Base-by-base conservation (phyloP, 2,113 vertebrate species). In the Catagonus wagneri region DNA sequence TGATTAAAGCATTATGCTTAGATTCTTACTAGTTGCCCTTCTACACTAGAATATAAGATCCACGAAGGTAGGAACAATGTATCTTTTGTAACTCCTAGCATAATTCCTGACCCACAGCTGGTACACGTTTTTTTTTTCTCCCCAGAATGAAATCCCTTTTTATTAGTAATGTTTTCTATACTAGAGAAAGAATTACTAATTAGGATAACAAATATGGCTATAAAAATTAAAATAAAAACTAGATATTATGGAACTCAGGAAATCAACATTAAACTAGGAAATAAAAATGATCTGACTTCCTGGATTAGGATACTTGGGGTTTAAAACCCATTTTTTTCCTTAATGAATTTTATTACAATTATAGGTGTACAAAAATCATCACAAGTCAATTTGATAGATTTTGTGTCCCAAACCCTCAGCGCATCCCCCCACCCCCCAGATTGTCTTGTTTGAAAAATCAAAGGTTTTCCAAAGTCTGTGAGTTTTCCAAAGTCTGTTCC, bases 181-280 rank as follows among this genome's bases (percentile, higher is more conserved):
- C n/a, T 83, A 32, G 60, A 86, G n/a, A 36, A 83, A 87, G 13
- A 50, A 63, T 93, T 79, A 52, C 34, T 93, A 83, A 22, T 90
- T 54, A 93, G 56, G 34, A 69, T 72, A 54, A n/a, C 7, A 79
- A 90, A 87, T 29, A 83, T 56, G n/a, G 4, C 66, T 72, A n/a
- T 72, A 32, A 61, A 97, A 93, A 79, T 34, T 6, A 52, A 54
- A 25, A 78, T 58, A 25, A 13, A 29, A 65, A 61, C 9, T 81
- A 71, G 6, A 44, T 94, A 60, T 54, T 52, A 79, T 88, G 95
- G 54, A 93, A 87, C 13, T 29, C 32, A 87, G 29, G 84, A 83
- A 74, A 1, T 63, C 76, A 97, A 29, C 14, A 75, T 17, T 72
- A 71, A 74, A 91, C 52, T 80, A 66, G 61, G 10, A 72, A 69